phyloP scores from a whole-genome alignment of 2,797 vertebrate genomes.

The Rhodeus uyekii region DNA sequence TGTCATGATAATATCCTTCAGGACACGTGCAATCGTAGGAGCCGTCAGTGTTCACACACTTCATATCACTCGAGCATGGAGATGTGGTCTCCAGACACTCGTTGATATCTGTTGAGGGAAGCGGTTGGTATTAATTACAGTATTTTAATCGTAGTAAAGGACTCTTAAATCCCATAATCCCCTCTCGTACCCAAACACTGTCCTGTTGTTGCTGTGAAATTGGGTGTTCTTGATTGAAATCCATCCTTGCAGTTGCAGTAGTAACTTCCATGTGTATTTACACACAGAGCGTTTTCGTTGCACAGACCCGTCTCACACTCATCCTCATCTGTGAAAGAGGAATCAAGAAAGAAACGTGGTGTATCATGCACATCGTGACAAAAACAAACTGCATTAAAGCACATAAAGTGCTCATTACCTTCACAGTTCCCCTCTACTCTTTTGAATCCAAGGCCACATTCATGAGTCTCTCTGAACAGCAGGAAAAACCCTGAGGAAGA shows the following conservation, averaged over 20 bases:
- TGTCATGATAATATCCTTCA: neutral
- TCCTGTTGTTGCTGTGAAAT: slow-evolving; percentile 5
- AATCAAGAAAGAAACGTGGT: neutral
- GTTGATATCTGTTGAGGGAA: slow-evolving; percentile 59
- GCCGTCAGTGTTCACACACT: slow-evolving; percentile 15
- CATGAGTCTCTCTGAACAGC: neutral
- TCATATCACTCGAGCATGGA: neutral
- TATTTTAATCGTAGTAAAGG: neutral
- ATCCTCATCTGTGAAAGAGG: slow-evolving; percentile 20
- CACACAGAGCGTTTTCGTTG: neutral
- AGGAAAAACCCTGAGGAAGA: neutral
- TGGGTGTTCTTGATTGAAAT: neutral
- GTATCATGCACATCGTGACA: neutral
- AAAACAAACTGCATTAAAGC: neutral
- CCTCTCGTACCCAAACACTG: slow-evolving; percentile 28
- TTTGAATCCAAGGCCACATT: rapidly evolving
- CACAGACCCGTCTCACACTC: neutral
- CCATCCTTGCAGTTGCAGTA: slow-evolving; percentile 18
- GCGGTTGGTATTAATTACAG: neutral
- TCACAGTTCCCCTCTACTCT: rapidly evolving
- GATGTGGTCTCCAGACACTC: neutral
- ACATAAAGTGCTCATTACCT: slow-evolving; percentile 18
- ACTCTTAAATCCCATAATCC: neutral
- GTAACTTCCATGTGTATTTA: slow-evolving; percentile 37
- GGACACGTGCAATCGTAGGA: neutral